These are phyloP conservation scores for Cyanoderma ruficeps DNA, from an alignment of 2,113 vertebrate species.

Conservation along the genomic window DNA sequence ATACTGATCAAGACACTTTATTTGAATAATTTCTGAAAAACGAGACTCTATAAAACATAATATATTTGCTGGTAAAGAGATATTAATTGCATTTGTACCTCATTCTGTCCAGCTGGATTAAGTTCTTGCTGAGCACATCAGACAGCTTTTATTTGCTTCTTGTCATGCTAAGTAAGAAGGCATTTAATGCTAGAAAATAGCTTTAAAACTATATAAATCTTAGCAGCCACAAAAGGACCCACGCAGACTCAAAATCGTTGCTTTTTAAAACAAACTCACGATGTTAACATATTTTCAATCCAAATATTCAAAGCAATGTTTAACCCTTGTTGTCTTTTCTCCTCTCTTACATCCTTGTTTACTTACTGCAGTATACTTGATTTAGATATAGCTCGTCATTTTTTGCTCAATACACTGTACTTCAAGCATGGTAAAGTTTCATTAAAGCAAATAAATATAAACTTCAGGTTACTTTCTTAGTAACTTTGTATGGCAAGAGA, in stretches of 20 bases:
- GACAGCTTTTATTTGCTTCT: conserved; percentile 8
- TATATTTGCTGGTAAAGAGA: conserved; percentile 2
- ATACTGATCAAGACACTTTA: neutral
- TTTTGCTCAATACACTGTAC: neutral
- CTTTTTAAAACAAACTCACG: neutral
- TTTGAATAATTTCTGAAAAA: conserved; percentile 21
- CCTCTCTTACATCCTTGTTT: neutral
- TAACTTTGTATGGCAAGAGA: neutral
- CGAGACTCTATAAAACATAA: neutral
- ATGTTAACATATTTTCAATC: neutral
- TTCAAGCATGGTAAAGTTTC: neutral
- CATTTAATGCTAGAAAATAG: conserved; percentile 15
- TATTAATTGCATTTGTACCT: conserved; percentile 2
- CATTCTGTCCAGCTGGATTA: conserved; percentile 18
- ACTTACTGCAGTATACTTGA: neutral
- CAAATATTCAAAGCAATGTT: neutral
- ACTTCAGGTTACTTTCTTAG: neutral
- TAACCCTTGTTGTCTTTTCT: neutral
- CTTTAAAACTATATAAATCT: neutral
- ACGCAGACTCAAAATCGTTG: neutral
- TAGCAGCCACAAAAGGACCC: neutral
- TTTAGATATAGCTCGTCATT: neutral
- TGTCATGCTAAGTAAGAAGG: neutral
- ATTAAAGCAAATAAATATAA: neutral
- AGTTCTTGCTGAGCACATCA: conserved; percentile 7